These are phyloP conservation scores for Andrena fulva DNA, from an alignment of 2,888 invertebrate genomes.

Conservation along the genomic window DNA sequence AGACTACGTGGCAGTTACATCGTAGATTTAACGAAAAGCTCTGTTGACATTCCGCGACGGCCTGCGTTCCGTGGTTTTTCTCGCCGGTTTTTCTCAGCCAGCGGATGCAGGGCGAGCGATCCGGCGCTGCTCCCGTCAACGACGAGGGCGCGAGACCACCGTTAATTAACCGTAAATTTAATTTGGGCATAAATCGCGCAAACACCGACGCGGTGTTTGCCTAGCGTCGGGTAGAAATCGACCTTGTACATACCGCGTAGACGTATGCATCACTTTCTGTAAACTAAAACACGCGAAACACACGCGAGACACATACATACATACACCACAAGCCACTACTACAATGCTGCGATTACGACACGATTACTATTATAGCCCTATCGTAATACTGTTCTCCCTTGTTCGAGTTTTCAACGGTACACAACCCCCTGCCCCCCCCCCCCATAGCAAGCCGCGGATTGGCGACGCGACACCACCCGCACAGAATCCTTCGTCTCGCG, in stretches of 20 bases:
- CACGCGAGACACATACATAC: slow-evolving; percentile 17
- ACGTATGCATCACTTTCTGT: slow-evolving; percentile 75
- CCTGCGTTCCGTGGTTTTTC: slow-evolving; percentile 29
- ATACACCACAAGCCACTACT: slow-evolving; percentile 11
- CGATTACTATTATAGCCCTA: slow-evolving; percentile 29
- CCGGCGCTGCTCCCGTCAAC: slow-evolving; percentile 59
- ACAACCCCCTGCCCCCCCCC: background rate
- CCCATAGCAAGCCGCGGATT: background rate
- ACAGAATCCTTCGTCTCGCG: background rate
- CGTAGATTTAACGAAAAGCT: slow-evolving; percentile 9
- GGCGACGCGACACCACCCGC: slow-evolving; percentile 1
- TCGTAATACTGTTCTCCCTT: slow-evolving; percentile 42
- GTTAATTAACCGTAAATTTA: slow-evolving; percentile 76
- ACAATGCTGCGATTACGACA: slow-evolving; percentile 57
- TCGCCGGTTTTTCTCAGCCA: background rate
- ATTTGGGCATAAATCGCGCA: slow-evolving; percentile 78
- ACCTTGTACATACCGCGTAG: slow-evolving; percentile 78
- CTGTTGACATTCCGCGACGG: slow-evolving; percentile 40
- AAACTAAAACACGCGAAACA: slow-evolving; percentile 70
- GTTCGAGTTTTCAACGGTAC: slow-evolving; percentile 52
- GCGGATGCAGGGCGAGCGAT: background rate
- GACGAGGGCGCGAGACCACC: slow-evolving; percentile 69
- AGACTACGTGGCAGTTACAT: background rate
- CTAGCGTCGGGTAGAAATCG: slow-evolving; percentile 70
- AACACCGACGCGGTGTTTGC: slow-evolving; percentile 53